Evolutionary conservation across 2,888 invertebrate species (phyloP).

Genomic region (Leucozona laternaria): DNA sequence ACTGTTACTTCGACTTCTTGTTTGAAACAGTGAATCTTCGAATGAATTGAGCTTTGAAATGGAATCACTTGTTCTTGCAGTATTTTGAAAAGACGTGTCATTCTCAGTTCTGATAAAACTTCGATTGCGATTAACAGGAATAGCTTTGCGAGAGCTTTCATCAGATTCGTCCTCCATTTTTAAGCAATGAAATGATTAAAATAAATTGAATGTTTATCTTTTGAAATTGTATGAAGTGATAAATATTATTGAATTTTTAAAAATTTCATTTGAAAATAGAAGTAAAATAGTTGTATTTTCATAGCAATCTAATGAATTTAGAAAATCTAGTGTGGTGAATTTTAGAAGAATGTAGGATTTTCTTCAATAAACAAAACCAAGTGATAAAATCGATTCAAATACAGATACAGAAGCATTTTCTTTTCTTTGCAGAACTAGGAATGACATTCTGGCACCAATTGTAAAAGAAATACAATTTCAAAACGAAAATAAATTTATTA

Average conservation of each 20-base stretch:
- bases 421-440: no score
- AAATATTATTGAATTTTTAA: background rate
- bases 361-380: no score
- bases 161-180: constrained; percentile 39
- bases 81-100: constrained; percentile 12
- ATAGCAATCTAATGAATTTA: background rate
- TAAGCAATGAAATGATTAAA: background rate
- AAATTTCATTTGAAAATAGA: background rate
- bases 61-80: background rate
- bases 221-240: background rate
- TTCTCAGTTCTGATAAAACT: constrained; percentile 18
- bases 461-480: no score
- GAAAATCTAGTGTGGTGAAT: no score
- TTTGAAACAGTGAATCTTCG: background rate
- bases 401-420: no score
- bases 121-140: background rate
- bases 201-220: background rate
- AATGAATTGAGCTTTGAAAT: constrained; percentile 16
- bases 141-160: constrained; percentile 1
- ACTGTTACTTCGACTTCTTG: constrained; percentile 31
- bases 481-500: no score
- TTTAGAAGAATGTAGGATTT: no score
- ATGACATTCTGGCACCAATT: no score
- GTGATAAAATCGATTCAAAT: no score
- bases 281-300: background rate